phyloP scores from a whole-genome alignment of 2,113 vertebrate genomes.

The Brienomyrus brachyistius region DNA sequence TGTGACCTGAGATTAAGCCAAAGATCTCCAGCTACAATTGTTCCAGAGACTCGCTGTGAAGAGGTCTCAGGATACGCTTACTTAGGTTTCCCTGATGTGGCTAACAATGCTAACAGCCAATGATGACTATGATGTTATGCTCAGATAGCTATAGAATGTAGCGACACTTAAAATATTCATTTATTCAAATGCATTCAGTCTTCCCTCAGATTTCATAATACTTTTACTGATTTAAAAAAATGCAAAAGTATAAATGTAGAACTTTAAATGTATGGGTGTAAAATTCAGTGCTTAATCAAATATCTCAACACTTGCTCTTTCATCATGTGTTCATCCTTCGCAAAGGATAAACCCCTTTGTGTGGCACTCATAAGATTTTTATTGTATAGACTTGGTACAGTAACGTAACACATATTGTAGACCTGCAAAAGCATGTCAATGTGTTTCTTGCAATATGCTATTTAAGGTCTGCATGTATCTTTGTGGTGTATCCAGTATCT shows the following conservation, averaged over 20 bases:
- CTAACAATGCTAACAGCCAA: background rate
- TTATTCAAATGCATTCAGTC: background rate
- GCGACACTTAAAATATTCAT: background rate
- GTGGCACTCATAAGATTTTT: background rate
- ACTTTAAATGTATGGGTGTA: background rate
- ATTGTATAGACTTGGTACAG: background rate
- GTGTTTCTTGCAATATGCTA: background rate
- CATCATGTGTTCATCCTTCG: background rate
- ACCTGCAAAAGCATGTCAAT: background rate
- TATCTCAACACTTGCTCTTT: background rate
- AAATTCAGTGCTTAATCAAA: background rate
- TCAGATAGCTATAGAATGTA: background rate
- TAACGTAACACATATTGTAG: background rate
- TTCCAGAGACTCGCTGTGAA: background rate
- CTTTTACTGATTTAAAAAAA: background rate
- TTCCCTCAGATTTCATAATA: background rate
- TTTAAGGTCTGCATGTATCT: background rate
- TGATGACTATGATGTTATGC: background rate
- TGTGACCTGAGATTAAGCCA: background rate
- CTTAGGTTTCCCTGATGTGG: background rate
- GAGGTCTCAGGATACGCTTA: background rate
- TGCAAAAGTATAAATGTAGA: background rate
- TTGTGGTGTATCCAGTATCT: background rate
- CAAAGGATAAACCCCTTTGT: background rate
- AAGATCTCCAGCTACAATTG: background rate